Percentiles rank a stretch among this genome's conserved stretches.
Evolutionary conservation across 2,888 invertebrate genomes (phyloP).

Genomic region (Drosophila rubida): DNA sequence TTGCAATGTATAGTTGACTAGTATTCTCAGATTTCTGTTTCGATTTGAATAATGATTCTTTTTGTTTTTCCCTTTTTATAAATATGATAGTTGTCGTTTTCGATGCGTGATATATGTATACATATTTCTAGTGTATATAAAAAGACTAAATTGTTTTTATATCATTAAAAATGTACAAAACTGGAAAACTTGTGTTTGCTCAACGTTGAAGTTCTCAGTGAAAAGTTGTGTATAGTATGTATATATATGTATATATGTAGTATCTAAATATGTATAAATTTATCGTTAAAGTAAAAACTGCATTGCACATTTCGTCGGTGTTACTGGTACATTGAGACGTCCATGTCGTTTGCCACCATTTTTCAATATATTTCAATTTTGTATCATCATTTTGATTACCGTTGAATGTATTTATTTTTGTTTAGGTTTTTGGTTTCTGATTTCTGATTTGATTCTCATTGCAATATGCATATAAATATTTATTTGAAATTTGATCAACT

Average conservation of each 20-base stretch:
- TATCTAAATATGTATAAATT: constrained; percentile 32
- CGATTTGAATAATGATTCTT: constrained; percentile 29
- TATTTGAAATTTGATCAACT: constrained; percentile 33
- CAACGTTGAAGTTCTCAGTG: constrained; percentile 19
- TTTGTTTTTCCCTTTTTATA: constrained; percentile 1
- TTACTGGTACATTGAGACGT: constrained; percentile 5
- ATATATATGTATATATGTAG: constrained; percentile 15
- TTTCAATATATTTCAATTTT: constrained; percentile 24
- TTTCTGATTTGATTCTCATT: constrained; percentile 64
- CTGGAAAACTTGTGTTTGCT: constrained; percentile 39
- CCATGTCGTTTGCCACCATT: constrained; percentile 4
- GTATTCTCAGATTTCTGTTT: constrained; percentile 54
- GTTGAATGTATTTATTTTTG: constrained; percentile 30
- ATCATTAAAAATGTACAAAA: constrained; percentile 48
- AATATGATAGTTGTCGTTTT: constrained; percentile 41
- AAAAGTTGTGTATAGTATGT: background rate
- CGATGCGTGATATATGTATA: constrained; percentile 32
- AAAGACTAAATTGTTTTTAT: constrained; percentile 19
- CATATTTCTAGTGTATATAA: constrained; percentile 20
- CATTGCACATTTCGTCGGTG: constrained; percentile 76
- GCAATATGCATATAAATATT: constrained; percentile 7
- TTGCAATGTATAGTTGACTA: too few species aligned
- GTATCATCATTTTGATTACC: constrained; percentile 58
- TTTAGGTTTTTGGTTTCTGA: constrained; percentile 45
- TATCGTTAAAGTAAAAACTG: constrained; percentile 77